phyloP scores from a whole-genome alignment of 2,797 vertebrate species.

The Danio choprae region DNA sequence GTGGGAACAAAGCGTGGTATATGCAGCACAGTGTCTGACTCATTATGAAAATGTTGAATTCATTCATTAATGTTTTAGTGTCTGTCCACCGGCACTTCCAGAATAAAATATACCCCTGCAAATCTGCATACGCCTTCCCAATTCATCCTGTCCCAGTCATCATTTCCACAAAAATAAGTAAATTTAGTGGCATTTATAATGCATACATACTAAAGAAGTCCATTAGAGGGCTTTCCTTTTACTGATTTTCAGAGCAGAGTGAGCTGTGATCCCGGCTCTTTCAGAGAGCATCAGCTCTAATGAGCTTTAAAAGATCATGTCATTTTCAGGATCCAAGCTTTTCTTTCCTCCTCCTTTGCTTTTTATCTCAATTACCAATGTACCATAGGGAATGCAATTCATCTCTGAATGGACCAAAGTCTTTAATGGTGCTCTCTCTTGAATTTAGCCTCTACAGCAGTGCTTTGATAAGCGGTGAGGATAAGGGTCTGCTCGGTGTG shows the following conservation, averaged over 20 bases:
- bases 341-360: constrained; percentile 50
- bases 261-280: constrained; percentile 65
- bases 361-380: constrained; percentile 68
- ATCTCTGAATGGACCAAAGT: constrained; percentile 56
- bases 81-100: constrained; percentile 27
- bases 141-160: constrained; percentile 50
- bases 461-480: constrained; percentile 49
- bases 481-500: constrained; percentile 51
- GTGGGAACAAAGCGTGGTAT: neutral
- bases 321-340: constrained; percentile 57
- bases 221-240: constrained; percentile 75
- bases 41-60: constrained; percentile 55
- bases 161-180: constrained; percentile 63
- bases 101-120: constrained; percentile 8
- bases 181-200: constrained; percentile 76
- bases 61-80: constrained; percentile 66
- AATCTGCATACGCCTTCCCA: constrained; percentile 11
- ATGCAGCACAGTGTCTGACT: neutral
- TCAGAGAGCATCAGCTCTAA: constrained; percentile 63
- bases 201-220: constrained; percentile 74
- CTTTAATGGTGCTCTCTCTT: constrained; percentile 53
- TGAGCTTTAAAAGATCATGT: constrained; percentile 60
- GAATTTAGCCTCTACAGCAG: constrained; percentile 49
- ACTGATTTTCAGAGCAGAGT: constrained; percentile 61
- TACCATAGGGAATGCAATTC: constrained; percentile 39